Base-by-base conservation (phyloP, 2,888 invertebrate species). In the Chironomus tentans region DNA sequence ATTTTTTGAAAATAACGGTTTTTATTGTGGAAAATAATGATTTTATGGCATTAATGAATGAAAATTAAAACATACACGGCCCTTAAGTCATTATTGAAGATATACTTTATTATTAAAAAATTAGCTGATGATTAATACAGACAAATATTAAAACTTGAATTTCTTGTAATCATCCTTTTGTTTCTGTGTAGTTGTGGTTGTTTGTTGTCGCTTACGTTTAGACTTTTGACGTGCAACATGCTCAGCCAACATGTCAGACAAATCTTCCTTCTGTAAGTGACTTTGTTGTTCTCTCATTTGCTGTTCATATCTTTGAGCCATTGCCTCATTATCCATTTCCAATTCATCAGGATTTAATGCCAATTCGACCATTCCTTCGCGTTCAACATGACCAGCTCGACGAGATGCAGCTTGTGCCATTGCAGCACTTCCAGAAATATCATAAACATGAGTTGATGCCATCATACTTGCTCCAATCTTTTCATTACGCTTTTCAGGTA, bases 391-490 rank as follows among this genome's bases (percentile, higher is more conserved):
- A 28, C 82, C 79, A 3, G 80, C 78, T 28, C 85, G 83, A 1
- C 85, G 85, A 38, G 7, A 10, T 4, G 88, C 87, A 28, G 88
- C 86, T 47, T 73, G 73, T 18, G 73, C 18, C 18, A 50, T 13
- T 5, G 87, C 86, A 7, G 86, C 87, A 68, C 86, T 87, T 24
- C 88, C 88, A 56, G 91, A 89, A 85, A 99, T 90, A 82, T 99
- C 99, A 83, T 99, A 99, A 0, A 98, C 95, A 83, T 99, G 99
- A 0, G 95, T 95, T 68, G 98, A 98, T 3, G 93, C 99, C 97
- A 99, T 97, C 97, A 99, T 98, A 0, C 91, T 88, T 76, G 92
- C 92, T 0, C 93, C 91, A 76, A 98, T 89, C 72, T 95, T 89
- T 77, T 97, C 97, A 38, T 92, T 91, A 78, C 94, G 92, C 81